Percentiles rank a stretch among this genome's conserved stretches.
These are phyloP conservation scores for Myotis vivesi DNA, from an alignment of 2,797 vertebrate genomes.

Conservation along the genomic window DNA sequence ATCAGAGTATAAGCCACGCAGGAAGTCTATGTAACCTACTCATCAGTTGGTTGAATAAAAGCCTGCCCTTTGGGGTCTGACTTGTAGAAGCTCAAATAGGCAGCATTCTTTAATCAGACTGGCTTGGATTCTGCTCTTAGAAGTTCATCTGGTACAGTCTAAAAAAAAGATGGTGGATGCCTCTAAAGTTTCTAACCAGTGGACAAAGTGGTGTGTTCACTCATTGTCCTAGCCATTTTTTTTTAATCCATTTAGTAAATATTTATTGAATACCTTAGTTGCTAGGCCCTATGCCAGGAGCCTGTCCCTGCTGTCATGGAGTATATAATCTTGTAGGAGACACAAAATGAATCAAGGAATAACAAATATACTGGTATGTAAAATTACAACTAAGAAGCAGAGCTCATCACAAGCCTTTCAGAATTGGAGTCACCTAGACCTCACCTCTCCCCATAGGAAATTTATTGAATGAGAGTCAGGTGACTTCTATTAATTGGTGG, in stretches of 20 bases:
- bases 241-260: background rate
- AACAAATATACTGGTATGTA: background rate
- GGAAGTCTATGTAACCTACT: background rate
- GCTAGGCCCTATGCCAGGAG: background rate
- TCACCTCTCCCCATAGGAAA: background rate
- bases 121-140: background rate
- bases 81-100: background rate
- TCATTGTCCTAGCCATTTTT: background rate
- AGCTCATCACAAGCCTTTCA: background rate
- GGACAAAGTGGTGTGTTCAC: background rate
- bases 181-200: background rate
- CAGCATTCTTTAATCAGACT: background rate
- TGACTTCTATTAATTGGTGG: background rate
- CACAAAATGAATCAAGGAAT: background rate
- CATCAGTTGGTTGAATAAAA: background rate
- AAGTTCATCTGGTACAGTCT: background rate
- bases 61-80: background rate
- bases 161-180: background rate
- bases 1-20: background rate
- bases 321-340: background rate
- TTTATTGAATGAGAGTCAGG: background rate
- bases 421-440: background rate
- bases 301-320: background rate
- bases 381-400: background rate
- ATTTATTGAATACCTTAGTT: slow-evolving; percentile 27